These are phyloP conservation scores for Platysteira castanea DNA, from an alignment of 2,113 vertebrate species.

Conservation along the genomic window DNA sequence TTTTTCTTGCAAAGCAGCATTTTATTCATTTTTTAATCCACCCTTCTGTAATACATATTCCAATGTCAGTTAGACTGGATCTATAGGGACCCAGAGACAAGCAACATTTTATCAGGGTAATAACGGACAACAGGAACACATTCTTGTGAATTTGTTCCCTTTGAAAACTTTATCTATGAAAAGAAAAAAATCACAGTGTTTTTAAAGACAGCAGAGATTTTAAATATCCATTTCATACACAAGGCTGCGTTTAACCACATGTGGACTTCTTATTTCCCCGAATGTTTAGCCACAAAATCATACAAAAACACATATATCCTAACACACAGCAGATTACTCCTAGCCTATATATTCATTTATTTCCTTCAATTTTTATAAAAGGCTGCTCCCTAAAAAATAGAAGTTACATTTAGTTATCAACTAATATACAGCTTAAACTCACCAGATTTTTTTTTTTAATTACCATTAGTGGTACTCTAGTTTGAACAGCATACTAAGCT, in stretches of 20 bases:
- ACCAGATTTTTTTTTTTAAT: neutral
- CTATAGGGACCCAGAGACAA: neutral
- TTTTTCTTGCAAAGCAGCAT: neutral
- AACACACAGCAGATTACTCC: neutral
- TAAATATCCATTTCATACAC: neutral
- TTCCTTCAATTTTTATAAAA: neutral
- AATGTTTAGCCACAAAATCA: neutral
- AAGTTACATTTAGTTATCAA: neutral
- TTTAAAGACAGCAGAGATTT: neutral
- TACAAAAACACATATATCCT: neutral
- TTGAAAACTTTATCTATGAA: neutral
- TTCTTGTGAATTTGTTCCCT: neutral
- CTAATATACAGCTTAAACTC: neutral
- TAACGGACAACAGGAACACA: neutral
- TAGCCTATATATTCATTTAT: neutral
- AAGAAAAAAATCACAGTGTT: neutral
- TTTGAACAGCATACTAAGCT: neutral
- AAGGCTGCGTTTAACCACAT: neutral
- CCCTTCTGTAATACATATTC: neutral
- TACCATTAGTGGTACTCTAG: neutral
- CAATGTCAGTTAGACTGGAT: neutral
- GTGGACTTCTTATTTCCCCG: neutral
- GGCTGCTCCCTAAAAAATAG: neutral
- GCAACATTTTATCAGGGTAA: neutral
- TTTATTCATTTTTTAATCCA: neutral